Evolutionary conservation across 1,140 invertebrate species (phyloP).

Genomic region (Bursaphelenchus mucronatus): DNA sequence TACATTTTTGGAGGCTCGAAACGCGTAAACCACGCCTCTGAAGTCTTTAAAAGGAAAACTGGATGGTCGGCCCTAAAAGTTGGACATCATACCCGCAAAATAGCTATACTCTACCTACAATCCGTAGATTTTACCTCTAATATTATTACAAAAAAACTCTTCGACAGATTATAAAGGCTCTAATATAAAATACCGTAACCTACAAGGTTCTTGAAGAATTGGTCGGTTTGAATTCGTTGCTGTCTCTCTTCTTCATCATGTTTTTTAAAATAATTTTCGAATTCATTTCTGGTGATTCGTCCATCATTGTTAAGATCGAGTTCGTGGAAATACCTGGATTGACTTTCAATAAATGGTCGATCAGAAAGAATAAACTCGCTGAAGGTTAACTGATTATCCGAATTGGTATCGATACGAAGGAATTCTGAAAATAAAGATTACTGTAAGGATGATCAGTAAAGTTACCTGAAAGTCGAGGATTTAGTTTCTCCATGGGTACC

Average conservation of each 20-base stretch:
- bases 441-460: background rate
- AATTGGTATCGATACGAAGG: slow-evolving; percentile 48
- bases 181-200: slow-evolving; percentile 4
- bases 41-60: too few species aligned
- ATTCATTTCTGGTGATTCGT: slow-evolving; percentile 47
- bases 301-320: slow-evolving; percentile 49
- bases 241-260: slow-evolving; percentile 37
- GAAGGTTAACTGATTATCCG: slow-evolving; percentile 45
- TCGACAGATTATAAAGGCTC: too few species aligned
- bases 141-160: too few species aligned
- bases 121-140: too few species aligned
- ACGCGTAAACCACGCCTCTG: too few species aligned
- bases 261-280: slow-evolving; percentile 43
- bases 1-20: too few species aligned
- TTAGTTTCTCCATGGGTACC: slow-evolving; percentile 50
- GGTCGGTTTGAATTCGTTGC: slow-evolving; percentile 35
- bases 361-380: slow-evolving; percentile 50
- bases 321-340: slow-evolving; percentile 47
- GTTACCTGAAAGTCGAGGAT: slow-evolving; percentile 46
- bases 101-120: too few species aligned
- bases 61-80: too few species aligned
- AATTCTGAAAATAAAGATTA: slow-evolving; percentile 34
- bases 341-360: slow-evolving; percentile 45
- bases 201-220: slow-evolving; percentile 53
- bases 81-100: too few species aligned